Evolutionary conservation across 2,797 vertebrate genomes (phyloP).

Genomic region (Dendrocincla tyrannina): DNA sequence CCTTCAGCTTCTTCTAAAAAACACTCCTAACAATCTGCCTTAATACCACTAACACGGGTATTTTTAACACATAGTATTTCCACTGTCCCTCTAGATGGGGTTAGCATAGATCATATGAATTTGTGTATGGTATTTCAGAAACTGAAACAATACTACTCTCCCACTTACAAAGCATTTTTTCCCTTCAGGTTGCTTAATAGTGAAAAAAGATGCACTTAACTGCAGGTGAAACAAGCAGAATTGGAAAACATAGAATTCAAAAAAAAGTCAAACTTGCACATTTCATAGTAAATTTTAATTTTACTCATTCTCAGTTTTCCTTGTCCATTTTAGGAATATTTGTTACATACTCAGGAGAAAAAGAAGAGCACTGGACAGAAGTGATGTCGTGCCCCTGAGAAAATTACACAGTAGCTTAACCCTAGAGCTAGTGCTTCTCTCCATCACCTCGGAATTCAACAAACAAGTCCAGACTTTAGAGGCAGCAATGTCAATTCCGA

Average conservation of each 20-base stretch:
- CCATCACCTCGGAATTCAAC: neutral
- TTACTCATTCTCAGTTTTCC: neutral
- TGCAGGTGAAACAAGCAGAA: neutral
- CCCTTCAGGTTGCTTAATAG: neutral
- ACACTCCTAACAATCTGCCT: neutral
- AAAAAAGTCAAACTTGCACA: neutral
- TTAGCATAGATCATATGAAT: neutral
- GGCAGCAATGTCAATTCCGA: neutral
- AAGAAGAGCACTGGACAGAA: neutral
- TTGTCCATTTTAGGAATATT: neutral
- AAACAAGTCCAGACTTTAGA: neutral
- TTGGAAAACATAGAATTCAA: neutral
- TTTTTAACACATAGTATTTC: neutral
- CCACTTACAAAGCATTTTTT: neutral
- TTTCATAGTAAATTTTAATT: neutral
- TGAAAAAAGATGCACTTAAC: neutral
- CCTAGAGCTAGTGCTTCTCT: neutral
- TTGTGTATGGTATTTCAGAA: neutral
- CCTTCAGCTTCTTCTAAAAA: neutral
- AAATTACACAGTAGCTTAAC: neutral
- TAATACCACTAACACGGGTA: neutral
- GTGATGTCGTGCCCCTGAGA: neutral
- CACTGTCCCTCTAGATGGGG: neutral
- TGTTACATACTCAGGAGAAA: neutral
- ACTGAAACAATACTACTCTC: neutral